phyloP scores from a whole-genome alignment of 1,140 invertebrate genomes.

The Zeugodacus cucurbitae region DNA sequence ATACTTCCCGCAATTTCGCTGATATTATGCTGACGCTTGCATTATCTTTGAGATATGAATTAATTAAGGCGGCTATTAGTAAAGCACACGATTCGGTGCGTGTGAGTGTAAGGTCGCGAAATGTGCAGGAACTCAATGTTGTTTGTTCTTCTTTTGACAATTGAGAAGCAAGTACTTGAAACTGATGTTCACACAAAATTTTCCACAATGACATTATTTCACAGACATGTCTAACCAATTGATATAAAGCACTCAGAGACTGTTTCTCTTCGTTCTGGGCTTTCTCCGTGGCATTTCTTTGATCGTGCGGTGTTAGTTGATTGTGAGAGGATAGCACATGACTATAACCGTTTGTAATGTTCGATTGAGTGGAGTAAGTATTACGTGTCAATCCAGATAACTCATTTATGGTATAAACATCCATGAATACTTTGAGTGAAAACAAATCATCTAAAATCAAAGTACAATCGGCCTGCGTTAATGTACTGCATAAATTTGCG shows the following conservation, averaged over 20 bases:
- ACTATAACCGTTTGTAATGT: conserved; percentile 64
- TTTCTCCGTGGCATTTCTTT: conserved; percentile 65
- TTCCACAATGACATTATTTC: conserved; percentile 96
- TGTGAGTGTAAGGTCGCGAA: conserved; percentile 84
- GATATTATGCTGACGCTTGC: conserved; percentile 94
- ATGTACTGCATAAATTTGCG: conserved; percentile 63
- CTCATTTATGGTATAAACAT: conserved; percentile 62
- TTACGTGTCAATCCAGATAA: conserved; percentile 39
- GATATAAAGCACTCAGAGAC: conserved; percentile 81
- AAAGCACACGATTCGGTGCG: conserved; percentile 84
- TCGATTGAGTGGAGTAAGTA: conserved; percentile 51
- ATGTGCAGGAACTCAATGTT: conserved; percentile 71
- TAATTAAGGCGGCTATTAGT: conserved; percentile 80
- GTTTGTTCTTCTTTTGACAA: conserved; percentile 72
- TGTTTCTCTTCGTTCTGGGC: conserved; percentile 73
- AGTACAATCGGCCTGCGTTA: conserved; percentile 68
- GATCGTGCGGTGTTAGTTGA: conserved; percentile 52
- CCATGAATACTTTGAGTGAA: conserved; percentile 67
- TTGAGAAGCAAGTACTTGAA: conserved; percentile 82
- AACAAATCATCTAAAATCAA: conserved; percentile 67
- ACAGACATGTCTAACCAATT: conserved; percentile 81
- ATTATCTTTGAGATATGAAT: conserved; percentile 93
- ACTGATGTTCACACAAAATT: conserved; percentile 91
- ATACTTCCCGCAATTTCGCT: conserved; percentile 86
- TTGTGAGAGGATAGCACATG: conserved; percentile 48